A percentile compares a stretch with the other conserved stretches of the same genome.
Evolutionary conservation across 2,113 vertebrate species (phyloP).

Genomic region (Corythornis vintsioides): DNA sequence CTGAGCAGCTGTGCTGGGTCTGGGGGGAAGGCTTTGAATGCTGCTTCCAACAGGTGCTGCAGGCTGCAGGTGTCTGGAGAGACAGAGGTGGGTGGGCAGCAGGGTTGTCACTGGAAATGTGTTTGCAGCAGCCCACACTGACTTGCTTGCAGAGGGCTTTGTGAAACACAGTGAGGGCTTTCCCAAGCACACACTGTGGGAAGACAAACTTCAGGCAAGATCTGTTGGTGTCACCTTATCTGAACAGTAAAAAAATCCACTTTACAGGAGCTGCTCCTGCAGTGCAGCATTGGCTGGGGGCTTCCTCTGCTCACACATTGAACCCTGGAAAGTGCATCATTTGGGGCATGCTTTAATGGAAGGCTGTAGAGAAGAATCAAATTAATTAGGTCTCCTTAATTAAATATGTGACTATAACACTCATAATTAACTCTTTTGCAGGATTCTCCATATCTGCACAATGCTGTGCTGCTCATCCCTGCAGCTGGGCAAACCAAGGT

Average conservation of each 20-base stretch:
- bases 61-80: slow-evolving; percentile 71
- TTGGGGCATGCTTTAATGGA: neutral
- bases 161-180: neutral
- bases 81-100: slow-evolving; percentile 39
- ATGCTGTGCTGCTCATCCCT: slow-evolving; percentile 25
- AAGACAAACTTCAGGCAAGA: neutral
- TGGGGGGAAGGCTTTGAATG: slow-evolving; percentile 69
- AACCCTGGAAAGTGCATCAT: neutral
- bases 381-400: slow-evolving; percentile 59
- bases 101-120: slow-evolving; percentile 55
- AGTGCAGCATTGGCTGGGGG: neutral
- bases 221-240: neutral
- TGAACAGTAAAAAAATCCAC: neutral
- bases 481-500: slow-evolving; percentile 56
- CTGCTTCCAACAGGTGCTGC: neutral
- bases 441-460: slow-evolving; percentile 8
- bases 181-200: neutral
- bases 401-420: slow-evolving; percentile 49
- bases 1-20: slow-evolving; percentile 78
- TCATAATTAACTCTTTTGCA: slow-evolving; percentile 45
- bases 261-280: neutral
- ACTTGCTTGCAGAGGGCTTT: neutral
- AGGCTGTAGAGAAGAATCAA: slow-evolving; percentile 27
- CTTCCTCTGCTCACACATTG: neutral
- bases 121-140: neutral